These are phyloP conservation scores for Drosophila pectinifera DNA, from an alignment of 1,140 invertebrate genomes.

Conservation along the genomic window DNA sequence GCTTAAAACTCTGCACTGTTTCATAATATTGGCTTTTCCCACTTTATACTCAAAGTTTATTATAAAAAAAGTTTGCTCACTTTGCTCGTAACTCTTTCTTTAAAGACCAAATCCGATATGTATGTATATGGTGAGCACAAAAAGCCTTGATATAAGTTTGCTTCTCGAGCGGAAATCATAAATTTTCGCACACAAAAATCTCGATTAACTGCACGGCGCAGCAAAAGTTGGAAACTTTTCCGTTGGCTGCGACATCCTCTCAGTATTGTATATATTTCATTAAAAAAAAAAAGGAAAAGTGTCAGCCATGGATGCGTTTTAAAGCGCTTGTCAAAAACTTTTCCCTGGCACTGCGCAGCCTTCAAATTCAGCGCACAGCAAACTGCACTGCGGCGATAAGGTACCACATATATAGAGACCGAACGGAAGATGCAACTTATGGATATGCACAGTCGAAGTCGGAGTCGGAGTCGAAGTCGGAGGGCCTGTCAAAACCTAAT, in stretches of 20 bases:
- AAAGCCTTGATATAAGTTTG: conserved; percentile 51
- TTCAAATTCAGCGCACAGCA: conserved; percentile 46
- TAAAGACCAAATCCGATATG: conserved; percentile 39
- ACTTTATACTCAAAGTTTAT: conserved; percentile 14
- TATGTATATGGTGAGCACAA: conserved; percentile 6
- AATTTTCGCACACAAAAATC: conserved; percentile 61
- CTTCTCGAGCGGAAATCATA: conserved; percentile 54
- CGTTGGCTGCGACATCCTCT: conserved; percentile 33
- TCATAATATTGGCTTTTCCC: conserved; percentile 1
- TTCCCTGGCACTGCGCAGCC: conserved; percentile 25
- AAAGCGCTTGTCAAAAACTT: conserved; percentile 77
- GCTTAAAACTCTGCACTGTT: background rate
- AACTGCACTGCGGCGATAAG: conserved; percentile 64
- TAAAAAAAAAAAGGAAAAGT: conserved; percentile 29
- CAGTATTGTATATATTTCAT: conserved; percentile 62
- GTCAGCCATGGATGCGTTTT: conserved; percentile 63
- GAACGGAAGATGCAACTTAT: conserved; percentile 11
- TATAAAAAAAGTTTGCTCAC: conserved; percentile 12
- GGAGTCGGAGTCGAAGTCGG: background rate
- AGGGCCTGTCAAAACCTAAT: conserved; percentile 38
- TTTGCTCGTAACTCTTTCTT: conserved; percentile 29
- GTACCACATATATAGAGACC: conserved; percentile 16
- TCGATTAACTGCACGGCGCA: conserved; percentile 56
- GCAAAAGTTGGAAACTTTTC: conserved; percentile 60
- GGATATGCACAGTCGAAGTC: conserved; percentile 9